Base-by-base conservation (phyloP, 1,140 invertebrate species). In the Brachionus manjavacas region DNA sequence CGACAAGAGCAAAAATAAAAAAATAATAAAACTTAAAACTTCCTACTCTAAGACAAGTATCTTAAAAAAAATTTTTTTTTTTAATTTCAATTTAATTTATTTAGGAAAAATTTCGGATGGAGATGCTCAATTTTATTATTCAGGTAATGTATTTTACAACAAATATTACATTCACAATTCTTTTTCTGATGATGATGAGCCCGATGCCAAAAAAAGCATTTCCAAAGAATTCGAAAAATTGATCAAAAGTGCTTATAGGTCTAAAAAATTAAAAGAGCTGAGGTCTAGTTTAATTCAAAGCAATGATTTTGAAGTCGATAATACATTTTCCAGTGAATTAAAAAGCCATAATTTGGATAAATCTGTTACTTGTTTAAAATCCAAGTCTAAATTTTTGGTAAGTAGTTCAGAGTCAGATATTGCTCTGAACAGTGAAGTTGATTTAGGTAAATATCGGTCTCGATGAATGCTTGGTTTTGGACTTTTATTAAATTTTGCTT, bases 1-100 rank as follows among this genome's bases (percentile, higher is more conserved):
- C 49, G 72, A 76, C 25, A 76, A 31, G 49, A 3, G 41, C 1
- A 76, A 25, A 76, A 76, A 76, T 16, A 76, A 76, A 76, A 76
- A 76, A 49, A 11, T 76, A 20, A 49, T 76, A 20, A 76, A 76
- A 25, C 39, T 76, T 28, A 76, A 76, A 49, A 76, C 46, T 25
- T 49, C 72, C 4, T 76, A 25, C 16, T 3, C 46, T 12, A 76
- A 49, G 41, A 76, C 72, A 46, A 76, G 72, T 76, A 46, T 4
- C 3, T 12, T 31, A 28, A 14, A 28, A 12, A 68, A 35, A 28
- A 14, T 16, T n/a, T n/a, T n/a, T n/a, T n/a, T n/a, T n/a, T n/a
- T n/a, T n/a, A 31, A 31, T 1, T 39, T 3, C 3, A 41, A 41
- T 14, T 72, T 20, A 39, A 41, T 41, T 72, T 72, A 41, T 7